phyloP scores from a whole-genome alignment of 64 coral and sea anemone species.

The Exaiptasia diaphana region DNA sequence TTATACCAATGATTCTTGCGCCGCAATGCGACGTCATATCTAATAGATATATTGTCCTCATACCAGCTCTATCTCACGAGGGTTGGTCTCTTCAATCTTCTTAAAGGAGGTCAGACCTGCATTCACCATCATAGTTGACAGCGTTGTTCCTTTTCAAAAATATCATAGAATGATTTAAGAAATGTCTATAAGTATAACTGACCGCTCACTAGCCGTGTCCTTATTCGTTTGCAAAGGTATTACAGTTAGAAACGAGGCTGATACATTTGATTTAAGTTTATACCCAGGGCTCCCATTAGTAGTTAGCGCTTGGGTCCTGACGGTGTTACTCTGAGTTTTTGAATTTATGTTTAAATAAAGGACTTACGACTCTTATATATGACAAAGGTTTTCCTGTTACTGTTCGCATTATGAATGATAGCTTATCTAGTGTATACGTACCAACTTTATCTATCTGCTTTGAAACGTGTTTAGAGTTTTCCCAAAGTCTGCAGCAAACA shows the following conservation, averaged over 20 bases:
- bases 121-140: constrained; percentile 90
- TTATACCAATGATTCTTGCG: too few species aligned
- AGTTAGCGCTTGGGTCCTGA: neutral
- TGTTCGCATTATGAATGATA: too few species aligned
- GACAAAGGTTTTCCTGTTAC: too few species aligned
- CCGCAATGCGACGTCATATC: too few species aligned
- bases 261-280: too few species aligned
- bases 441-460: constrained; percentile 98
- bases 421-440: too few species aligned
- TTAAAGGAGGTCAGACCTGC: constrained; percentile 87
- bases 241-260: too few species aligned
- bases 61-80: constrained; percentile 97
- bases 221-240: too few species aligned
- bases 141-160: constrained; percentile 59
- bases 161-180: neutral
- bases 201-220: too few species aligned
- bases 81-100: constrained; percentile 97
- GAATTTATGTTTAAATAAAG: too few species aligned
- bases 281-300: neutral
- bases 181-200: too few species aligned
- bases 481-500: constrained; percentile 72
- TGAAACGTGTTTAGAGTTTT: constrained; percentile 93
- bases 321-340: neutral
- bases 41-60: neutral
- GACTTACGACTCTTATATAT: too few species aligned